Percentiles rank a stretch among this genome's conserved stretches.
phyloP scores from a whole-genome alignment of 2,797 vertebrate species.

The Sebastolobus alascanus region DNA sequence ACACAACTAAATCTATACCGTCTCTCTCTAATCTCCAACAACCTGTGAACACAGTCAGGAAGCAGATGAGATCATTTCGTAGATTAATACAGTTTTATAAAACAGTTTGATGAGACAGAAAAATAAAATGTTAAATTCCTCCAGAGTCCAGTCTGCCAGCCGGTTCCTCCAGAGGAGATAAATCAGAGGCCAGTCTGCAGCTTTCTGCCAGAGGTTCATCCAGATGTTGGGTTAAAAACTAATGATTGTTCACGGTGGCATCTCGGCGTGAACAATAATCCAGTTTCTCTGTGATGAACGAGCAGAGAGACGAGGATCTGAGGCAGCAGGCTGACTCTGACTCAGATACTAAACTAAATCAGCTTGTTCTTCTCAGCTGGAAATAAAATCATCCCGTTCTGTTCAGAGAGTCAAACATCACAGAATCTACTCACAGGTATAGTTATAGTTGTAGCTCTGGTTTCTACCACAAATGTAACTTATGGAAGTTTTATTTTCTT shows the following conservation, averaged over 20 bases:
- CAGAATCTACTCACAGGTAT: neutral
- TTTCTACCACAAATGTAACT: neutral
- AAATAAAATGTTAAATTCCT: too few species aligned
- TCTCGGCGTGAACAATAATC: slow-evolving; percentile 83
- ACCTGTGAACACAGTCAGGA: too few species aligned
- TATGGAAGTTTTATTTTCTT: neutral
- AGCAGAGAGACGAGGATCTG: slow-evolving; percentile 63
- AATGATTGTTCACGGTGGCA: slow-evolving; percentile 76
- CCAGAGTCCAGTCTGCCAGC: too few species aligned
- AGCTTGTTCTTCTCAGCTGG: slow-evolving; percentile 9
- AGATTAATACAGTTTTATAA: too few species aligned
- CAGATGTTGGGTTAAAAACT: slow-evolving; percentile 79
- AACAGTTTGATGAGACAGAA: too few species aligned
- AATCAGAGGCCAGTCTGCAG: slow-evolving; percentile 75
- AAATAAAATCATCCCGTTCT: slow-evolving; percentile 31
- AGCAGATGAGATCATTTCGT: too few species aligned
- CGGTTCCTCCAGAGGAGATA: slow-evolving; percentile 60
- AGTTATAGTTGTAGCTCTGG: neutral
- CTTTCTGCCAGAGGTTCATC: slow-evolving; percentile 76
- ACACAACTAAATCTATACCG: too few species aligned
- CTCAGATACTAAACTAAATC: slow-evolving; percentile 26
- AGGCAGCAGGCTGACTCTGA: slow-evolving; percentile 52
- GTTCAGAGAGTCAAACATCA: neutral
- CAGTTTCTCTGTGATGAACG: slow-evolving; percentile 83
- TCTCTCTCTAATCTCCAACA: too few species aligned